A percentile compares a stretch with the other conserved stretches of the same genome.
Conservation (phyloP, 2,797 vertebrate species). For the Pangasius sanitwongsei region DNA sequence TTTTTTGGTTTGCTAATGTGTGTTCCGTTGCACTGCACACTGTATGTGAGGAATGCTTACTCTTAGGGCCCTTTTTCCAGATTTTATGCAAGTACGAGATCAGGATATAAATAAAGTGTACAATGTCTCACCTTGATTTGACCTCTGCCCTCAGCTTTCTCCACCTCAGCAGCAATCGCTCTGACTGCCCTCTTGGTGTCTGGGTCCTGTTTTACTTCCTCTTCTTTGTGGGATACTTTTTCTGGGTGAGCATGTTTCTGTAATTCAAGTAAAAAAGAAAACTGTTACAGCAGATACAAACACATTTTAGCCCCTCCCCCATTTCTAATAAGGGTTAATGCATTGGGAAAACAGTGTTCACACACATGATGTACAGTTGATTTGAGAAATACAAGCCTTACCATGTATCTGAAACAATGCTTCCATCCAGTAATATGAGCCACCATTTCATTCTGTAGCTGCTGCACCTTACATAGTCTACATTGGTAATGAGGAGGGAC, state of each 20-base stretch:
- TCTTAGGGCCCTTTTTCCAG: neutral
- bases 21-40: neutral
- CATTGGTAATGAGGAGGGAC: conserved; percentile 80
- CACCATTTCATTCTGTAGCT: conserved; percentile 75
- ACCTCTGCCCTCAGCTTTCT: conserved; percentile 72
- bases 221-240: conserved; percentile 69
- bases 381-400: conserved; percentile 52
- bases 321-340: neutral
- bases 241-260: conserved; percentile 73
- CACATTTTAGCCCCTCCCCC: too few species aligned
- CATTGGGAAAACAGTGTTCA: neutral
- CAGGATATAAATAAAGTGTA: neutral
- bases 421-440: conserved; percentile 79
- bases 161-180: conserved; percentile 69
- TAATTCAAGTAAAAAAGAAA: neutral
- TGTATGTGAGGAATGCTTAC: neutral
- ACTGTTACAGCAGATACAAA: too few species aligned
- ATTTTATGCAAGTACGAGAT: neutral
- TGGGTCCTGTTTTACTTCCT: conserved; percentile 68
- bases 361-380: neutral
- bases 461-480: conserved; percentile 74
- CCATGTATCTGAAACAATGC: conserved; percentile 77
- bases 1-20: neutral
- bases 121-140: conserved; percentile 70
- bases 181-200: conserved; percentile 68